Base-by-base conservation (phyloP, 2,888 invertebrate genomes). In the Drosophila neonasuta region DNA sequence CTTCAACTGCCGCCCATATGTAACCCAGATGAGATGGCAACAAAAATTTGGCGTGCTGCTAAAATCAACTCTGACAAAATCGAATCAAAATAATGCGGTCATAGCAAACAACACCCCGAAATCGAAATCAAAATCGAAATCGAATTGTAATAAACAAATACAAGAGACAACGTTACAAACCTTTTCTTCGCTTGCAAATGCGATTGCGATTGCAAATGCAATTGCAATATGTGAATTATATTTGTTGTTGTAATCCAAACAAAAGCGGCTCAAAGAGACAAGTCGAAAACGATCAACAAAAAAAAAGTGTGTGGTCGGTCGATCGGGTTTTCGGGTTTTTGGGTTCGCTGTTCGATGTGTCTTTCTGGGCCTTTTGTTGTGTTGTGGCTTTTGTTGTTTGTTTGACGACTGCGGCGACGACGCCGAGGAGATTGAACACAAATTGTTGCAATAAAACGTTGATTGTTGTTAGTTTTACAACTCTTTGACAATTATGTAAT, bases 401-500 rank as follows among this genome's bases (percentile, higher is more conserved):
- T 24, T 24, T 24, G 24, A 24, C 24, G 24, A 24, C 24, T 5
- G 5, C 24, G 24, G 1, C 24, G 24, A 24, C 24, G 24, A 24
- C 24, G 36, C 5, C n/a, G 10, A 44, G 50, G 48, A 77, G 80
- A 80, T 80, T 80, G 80, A 82, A 80, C 55, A 46, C 69, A 77
- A 84, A 85, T 79, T 72, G 87, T 77, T 82, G 86, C 75, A 82
- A 85, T 86, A 85, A 82, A 82, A 73, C 67, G 79, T 52, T 78
- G 80, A 66, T 81, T 84, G 76, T 84, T 86, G 79, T 84, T 71
- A 58, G 67, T 77, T 71, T 71, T 79, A 74, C 85, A 79, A 61
- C 83, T 57, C 81, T 80, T 68, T 85, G 80, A 81, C 86, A 81
- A 81, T 81, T 81, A 86, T 86, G 85, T 85, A 82, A 81, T 80